Conservation (phyloP, 1,140 invertebrate genomes). For the Papilio xuthus region DNA sequence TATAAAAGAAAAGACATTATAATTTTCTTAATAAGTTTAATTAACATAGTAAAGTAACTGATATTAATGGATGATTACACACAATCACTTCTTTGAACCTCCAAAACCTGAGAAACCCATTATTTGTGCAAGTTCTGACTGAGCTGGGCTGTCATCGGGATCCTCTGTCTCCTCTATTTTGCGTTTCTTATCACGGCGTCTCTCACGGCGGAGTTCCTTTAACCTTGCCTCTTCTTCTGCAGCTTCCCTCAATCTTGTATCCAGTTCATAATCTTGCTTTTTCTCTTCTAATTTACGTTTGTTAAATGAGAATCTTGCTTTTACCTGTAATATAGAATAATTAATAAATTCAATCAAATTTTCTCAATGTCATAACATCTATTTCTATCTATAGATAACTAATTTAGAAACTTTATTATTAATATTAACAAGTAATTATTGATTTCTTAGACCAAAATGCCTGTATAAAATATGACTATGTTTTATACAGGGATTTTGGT, state of each 20-base stretch:
- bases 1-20: not conserved
- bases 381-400: too few species aligned
- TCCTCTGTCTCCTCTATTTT: conserved; percentile 90
- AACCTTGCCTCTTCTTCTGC: conserved; percentile 98
- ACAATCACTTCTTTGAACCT: conserved; percentile 88
- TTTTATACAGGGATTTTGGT: too few species aligned
- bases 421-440: too few species aligned
- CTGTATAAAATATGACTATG: too few species aligned
- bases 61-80: not conserved
- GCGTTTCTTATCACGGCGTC: conserved; percentile 94
- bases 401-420: too few species aligned
- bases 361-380: too few species aligned
- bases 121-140: conserved; percentile 93
- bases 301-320: conserved; percentile 95
- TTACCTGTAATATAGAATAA: conserved; percentile 85
- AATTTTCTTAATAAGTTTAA: not conserved
- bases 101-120: conserved; percentile 99
- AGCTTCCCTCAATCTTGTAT: conserved; percentile 94
- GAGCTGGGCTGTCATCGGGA: conserved; percentile 83
- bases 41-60: not conserved
- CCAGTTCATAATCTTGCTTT: conserved; percentile 97
- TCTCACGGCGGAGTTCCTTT: conserved; percentile 95
- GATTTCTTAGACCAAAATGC: too few species aligned
- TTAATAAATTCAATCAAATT: not conserved
- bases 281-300: conserved; percentile 98